phyloP scores from a whole-genome alignment of 1,140 invertebrate species.

The Akabosia matsudoensis region DNA sequence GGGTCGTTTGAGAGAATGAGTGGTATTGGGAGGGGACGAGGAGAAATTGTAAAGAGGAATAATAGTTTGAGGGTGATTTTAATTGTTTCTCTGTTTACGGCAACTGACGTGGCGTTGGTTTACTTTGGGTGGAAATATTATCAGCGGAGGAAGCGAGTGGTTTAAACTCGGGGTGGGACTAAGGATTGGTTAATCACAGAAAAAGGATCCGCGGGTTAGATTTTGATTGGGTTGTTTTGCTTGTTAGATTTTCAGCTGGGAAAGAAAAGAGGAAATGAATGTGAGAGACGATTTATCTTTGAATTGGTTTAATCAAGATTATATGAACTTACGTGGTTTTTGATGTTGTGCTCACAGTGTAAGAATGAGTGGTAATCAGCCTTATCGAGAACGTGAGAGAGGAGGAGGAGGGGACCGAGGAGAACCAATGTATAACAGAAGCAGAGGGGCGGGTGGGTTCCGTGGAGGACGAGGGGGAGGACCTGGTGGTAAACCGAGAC shows the following conservation, averaged over 20 bases:
- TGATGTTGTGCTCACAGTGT: too few species aligned
- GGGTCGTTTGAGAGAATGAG: too few species aligned
- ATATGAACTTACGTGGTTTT: background rate
- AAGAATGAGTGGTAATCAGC: background rate
- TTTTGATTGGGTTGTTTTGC: too few species aligned
- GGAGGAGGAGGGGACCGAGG: slow-evolving; percentile 27
- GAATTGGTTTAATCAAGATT: background rate
- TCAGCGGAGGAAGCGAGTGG: background rate
- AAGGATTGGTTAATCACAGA: background rate
- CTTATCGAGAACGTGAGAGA: slow-evolving; percentile 10
- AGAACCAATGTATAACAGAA: slow-evolving; percentile 2
- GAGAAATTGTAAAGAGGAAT: too few species aligned
- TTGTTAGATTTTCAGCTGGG: too few species aligned
- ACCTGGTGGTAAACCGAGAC: slow-evolving; percentile 27
- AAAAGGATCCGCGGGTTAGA: too few species aligned
- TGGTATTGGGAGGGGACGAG: too few species aligned
- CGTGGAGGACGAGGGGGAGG: slow-evolving; percentile 18
- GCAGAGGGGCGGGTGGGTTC: background rate
- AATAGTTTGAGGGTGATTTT: background rate
- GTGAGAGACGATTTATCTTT: background rate
- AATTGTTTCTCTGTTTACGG: background rate
- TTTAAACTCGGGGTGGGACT: background rate
- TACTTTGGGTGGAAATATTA: slow-evolving; percentile 21
- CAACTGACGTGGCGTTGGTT: background rate
- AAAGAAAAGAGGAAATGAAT: too few species aligned